Conservation (phyloP, 2,797 vertebrate species). For the Scleropages formosus region DNA sequence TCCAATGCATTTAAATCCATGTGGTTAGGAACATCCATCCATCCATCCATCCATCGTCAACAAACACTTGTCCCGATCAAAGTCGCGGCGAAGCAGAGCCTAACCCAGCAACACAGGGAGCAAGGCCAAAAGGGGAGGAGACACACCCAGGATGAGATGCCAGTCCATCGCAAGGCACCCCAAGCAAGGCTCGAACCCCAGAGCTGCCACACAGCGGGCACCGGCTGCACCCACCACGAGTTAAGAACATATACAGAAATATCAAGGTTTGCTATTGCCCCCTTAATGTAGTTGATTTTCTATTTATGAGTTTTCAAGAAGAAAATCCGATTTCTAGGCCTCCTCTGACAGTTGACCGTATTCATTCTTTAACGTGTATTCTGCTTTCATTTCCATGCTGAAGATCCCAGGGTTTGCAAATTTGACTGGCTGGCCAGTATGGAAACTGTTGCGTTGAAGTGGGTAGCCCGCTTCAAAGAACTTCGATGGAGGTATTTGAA, state of each 20-base stretch:
- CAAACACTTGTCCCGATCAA: no score
- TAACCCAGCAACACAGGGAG: no score
- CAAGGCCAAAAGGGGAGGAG: no score
- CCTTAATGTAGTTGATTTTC: conserved; percentile 6
- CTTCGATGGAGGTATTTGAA: background rate
- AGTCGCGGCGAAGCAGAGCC: no score
- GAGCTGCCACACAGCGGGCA: no score
- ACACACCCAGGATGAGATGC: no score
- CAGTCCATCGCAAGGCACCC: no score
- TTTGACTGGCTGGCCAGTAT: background rate
- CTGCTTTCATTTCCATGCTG: background rate
- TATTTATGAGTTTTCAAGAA: background rate
- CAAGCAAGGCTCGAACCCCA: no score
- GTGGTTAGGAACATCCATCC: no score
- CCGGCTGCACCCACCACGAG: no score
- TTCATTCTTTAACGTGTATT: background rate
- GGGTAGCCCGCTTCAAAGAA: conserved; percentile 7
- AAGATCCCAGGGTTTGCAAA: background rate
- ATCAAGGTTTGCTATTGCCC: background rate
- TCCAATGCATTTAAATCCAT: no score
- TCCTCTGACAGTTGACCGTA: background rate
- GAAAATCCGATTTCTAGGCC: background rate
- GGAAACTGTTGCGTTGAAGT: background rate
- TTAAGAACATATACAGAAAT: conserved; percentile 2
- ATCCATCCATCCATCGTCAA: no score